phyloP scores from a whole-genome alignment of 1,140 invertebrate genomes.

The Holotrichia oblita region DNA sequence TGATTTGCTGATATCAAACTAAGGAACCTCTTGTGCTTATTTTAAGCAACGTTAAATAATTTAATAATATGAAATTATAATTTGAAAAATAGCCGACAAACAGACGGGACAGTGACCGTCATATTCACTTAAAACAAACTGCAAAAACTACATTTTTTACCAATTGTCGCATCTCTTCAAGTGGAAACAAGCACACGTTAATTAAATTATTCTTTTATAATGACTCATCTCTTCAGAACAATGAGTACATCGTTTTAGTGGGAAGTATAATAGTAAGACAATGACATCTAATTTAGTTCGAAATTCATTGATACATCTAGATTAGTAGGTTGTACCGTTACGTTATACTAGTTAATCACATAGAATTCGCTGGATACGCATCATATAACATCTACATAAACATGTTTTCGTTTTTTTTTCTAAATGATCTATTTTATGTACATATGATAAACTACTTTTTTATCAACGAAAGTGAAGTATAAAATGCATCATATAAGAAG shows the following conservation, averaged over 20 bases:
- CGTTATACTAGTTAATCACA: not conserved
- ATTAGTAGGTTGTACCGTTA: slow-evolving; percentile 12
- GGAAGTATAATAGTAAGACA: slow-evolving; percentile 1
- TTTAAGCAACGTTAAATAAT: no score
- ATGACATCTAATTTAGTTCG: not conserved
- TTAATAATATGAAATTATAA: no score
- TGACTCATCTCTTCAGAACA: not conserved
- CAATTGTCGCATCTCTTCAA: no score
- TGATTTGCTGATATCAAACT: no score
- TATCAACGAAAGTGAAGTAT: not conserved
- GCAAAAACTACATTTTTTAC: no score
- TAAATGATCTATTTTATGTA: not conserved
- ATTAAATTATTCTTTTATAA: not conserved
- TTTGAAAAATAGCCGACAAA: no score
- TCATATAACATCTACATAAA: not conserved
- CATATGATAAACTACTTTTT: not conserved
- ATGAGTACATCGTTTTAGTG: not conserved
- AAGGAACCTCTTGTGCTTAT: no score
- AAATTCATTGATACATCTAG: not conserved
- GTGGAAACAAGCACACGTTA: not conserved
- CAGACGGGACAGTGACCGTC: no score
- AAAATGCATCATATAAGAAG: not conserved
- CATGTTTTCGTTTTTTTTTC: not conserved
- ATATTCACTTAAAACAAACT: no score
- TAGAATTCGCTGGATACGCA: not conserved